Conservation (phyloP, 2,113 vertebrate species). For the Spizaetus ornatus region DNA sequence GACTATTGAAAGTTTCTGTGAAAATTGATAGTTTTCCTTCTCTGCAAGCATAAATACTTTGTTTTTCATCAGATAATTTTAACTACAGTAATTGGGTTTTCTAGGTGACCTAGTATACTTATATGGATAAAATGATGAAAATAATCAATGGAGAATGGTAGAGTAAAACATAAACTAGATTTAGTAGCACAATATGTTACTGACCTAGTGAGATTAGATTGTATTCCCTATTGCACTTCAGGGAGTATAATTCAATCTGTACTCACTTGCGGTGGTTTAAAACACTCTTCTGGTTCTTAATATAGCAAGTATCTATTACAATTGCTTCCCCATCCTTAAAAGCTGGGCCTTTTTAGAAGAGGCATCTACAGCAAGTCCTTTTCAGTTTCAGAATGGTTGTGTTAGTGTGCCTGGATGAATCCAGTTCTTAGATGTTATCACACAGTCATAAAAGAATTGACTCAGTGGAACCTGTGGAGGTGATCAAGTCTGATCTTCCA, state of each 20-base stretch:
- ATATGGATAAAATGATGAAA: slow-evolving; percentile 50
- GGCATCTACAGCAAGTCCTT: neutral
- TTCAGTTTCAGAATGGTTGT: neutral
- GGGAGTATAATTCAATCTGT: slow-evolving; percentile 58
- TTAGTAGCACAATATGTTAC: slow-evolving; percentile 34
- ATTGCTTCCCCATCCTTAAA: neutral
- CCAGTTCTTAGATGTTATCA: neutral
- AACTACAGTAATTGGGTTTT: slow-evolving; percentile 57
- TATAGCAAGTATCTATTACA: neutral
- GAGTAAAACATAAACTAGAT: slow-evolving; percentile 56
- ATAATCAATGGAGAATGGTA: slow-evolving; percentile 52
- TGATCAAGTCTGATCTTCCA: neutral
- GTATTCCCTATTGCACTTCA: slow-evolving; percentile 36
- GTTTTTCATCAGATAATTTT: slow-evolving; percentile 55
- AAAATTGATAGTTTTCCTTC: neutral
- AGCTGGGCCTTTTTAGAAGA: neutral
- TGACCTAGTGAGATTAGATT: slow-evolving; percentile 62
- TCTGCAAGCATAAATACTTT: neutral
- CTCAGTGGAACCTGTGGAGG: neutral
- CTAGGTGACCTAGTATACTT: slow-evolving; percentile 47
- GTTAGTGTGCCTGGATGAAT: neutral
- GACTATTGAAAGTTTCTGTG: neutral
- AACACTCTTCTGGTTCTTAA: neutral
- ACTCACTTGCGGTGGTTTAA: neutral
- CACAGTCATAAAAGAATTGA: neutral